A percentile compares a stretch with the other conserved stretches of the same genome.
phyloP scores from a whole-genome alignment of 2,113 vertebrate genomes.

The Podiceps cristatus region DNA sequence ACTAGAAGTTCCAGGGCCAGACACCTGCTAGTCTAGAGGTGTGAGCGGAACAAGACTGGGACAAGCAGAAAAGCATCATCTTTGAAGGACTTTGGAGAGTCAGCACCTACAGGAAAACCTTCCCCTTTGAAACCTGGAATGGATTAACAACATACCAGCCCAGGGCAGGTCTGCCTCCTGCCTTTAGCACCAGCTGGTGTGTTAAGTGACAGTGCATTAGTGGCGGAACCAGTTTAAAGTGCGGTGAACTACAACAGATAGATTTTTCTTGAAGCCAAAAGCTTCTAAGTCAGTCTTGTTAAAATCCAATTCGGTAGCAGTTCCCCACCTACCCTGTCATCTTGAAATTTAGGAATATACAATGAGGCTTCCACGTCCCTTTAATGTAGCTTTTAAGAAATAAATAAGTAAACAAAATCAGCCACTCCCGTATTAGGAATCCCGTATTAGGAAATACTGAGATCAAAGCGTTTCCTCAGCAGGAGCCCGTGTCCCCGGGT shows the following conservation, averaged over 20 bases:
- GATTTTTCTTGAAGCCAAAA: not conserved
- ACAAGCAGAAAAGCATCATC: not conserved
- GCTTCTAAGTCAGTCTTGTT: not conserved
- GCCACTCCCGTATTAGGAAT: not conserved
- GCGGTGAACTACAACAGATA: not conserved
- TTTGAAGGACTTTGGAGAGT: not conserved
- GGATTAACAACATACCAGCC: not conserved
- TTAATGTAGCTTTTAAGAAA: not conserved
- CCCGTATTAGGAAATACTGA: not conserved
- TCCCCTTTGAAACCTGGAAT: not conserved
- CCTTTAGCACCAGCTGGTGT: not conserved
- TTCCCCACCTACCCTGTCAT: not conserved
- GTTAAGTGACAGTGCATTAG: not conserved
- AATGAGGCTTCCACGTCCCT: not conserved
- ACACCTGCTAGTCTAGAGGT: not conserved
- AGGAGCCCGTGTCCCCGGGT: not conserved
- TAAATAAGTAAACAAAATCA: not conserved
- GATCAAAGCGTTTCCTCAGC: constrained; percentile 1
- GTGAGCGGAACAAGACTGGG: not conserved
- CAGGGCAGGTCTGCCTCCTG: not conserved
- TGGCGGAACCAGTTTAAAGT: constrained; percentile 37
- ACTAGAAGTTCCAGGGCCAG: not conserved
- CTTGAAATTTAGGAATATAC: not conserved
- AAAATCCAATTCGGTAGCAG: not conserved
- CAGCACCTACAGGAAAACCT: not conserved